These are phyloP conservation scores for Sinhomidia bicolor DNA, from an alignment of 2,888 invertebrate species.

Conservation along the genomic window DNA sequence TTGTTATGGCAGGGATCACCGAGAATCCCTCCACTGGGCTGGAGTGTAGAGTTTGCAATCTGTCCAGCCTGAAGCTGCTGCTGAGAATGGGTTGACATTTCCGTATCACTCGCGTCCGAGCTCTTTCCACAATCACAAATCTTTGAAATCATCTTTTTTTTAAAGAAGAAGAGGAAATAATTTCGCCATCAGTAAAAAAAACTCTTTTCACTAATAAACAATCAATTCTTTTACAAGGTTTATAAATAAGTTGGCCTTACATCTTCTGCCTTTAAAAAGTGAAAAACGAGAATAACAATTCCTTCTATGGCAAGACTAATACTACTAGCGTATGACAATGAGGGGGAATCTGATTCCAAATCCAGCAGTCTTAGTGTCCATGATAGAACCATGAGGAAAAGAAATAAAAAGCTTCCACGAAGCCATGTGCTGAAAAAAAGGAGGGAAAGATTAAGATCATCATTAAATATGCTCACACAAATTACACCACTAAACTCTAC, in stretches of 20 bases:
- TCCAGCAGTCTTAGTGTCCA: conserved; percentile 80
- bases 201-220: neutral
- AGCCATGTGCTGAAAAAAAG: conserved; percentile 78
- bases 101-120: conserved; percentile 80
- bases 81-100: conserved; percentile 80
- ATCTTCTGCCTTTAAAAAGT: conserved; percentile 80
- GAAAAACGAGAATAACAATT: conserved; percentile 79
- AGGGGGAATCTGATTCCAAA: conserved; percentile 78
- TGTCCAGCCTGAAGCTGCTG: conserved; percentile 78
- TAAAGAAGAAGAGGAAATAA: too few species aligned
- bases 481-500: too few species aligned
- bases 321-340: conserved; percentile 79
- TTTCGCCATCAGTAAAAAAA: neutral
- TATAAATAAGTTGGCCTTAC: conserved; percentile 72
- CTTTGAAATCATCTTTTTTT: conserved; percentile 79
- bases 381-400: conserved; percentile 79
- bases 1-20: conserved; percentile 79
- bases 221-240: neutral
- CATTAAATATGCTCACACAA: too few species aligned
- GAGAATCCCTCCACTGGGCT: conserved; percentile 63
- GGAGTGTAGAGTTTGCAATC: conserved; percentile 72
- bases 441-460: conserved; percentile 26
- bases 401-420: conserved; percentile 80
- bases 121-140: conserved; percentile 80
- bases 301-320: conserved; percentile 79